These are phyloP conservation scores for Taxidea taxus DNA, from an alignment of 2,113 vertebrate species.

Conservation along the genomic window DNA sequence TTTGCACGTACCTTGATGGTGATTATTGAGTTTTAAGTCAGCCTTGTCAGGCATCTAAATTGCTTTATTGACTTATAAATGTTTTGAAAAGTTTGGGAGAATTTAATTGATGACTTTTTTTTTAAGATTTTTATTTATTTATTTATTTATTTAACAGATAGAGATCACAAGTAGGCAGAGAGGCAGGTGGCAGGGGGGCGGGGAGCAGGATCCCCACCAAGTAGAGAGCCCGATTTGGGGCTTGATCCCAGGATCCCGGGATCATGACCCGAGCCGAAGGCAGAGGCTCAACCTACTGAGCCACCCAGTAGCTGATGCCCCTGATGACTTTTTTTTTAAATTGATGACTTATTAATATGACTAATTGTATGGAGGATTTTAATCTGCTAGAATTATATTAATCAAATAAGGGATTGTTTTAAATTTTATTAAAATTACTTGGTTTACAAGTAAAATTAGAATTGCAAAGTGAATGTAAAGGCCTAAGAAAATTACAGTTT, in stretches of 20 bases:
- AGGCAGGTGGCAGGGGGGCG: too few species aligned
- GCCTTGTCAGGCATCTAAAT: background rate
- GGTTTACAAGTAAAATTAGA: conserved; percentile 45
- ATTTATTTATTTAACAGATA: too few species aligned
- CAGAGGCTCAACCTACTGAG: too few species aligned
- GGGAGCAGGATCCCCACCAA: too few species aligned
- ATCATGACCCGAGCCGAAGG: too few species aligned
- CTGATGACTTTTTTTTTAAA: too few species aligned
- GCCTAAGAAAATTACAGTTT: conserved; percentile 2
- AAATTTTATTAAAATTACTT: conserved; percentile 24
- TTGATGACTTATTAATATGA: background rate
- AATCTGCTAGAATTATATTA: background rate
- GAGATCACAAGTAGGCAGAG: too few species aligned
- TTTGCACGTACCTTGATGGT: background rate
- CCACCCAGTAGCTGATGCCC: too few species aligned
- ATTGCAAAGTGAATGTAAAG: background rate
- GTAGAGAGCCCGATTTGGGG: too few species aligned
- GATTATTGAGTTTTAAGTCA: background rate
- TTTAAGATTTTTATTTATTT: too few species aligned
- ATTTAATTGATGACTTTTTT: background rate
- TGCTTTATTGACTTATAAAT: conserved; percentile 26
- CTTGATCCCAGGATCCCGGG: too few species aligned
- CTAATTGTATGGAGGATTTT: background rate
- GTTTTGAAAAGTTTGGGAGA: background rate
- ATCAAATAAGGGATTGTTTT: background rate